Evolutionary conservation across 2,113 vertebrate species (phyloP).

Genomic region (Notothenia rossii): DNA sequence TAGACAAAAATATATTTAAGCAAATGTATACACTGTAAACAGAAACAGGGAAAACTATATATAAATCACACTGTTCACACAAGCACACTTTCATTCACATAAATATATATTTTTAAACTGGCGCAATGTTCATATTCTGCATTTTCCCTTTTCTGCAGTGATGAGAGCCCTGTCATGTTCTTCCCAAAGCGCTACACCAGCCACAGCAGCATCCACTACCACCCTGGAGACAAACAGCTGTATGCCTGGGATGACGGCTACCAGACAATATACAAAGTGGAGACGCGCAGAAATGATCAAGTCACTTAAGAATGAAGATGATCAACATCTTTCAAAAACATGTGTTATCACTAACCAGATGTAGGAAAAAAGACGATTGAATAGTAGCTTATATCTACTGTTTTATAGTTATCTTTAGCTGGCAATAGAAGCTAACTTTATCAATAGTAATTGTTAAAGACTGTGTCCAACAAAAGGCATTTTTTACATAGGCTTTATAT

Average conservation of each 20-base stretch:
- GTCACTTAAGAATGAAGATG: constrained; percentile 19
- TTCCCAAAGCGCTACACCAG: constrained; percentile 90
- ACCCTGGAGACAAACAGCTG: constrained; percentile 90
- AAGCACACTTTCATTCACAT: neutral
- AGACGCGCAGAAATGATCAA: constrained; percentile 65
- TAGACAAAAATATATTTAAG: neutral
- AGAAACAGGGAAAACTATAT: neutral
- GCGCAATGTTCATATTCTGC: neutral
- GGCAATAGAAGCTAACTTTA: constrained; percentile 38
- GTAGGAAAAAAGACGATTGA: neutral
- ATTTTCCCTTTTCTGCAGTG: constrained; percentile 39
- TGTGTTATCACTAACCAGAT: neutral
- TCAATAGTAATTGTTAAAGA: constrained; percentile 12
- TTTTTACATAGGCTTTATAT: constrained; percentile 21
- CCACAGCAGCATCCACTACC: constrained; percentile 91
- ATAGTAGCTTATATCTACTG: neutral
- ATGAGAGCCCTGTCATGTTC: constrained; percentile 81
- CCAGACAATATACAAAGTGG: constrained; percentile 93
- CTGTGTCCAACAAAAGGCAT: constrained; percentile 8
- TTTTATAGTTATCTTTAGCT: constrained; percentile 44
- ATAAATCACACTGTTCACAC: neutral
- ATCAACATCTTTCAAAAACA: neutral
- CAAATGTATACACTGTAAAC: neutral
- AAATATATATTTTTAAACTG: neutral
- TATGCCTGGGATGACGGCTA: constrained; percentile 96